Evolutionary conservation across 2,888 invertebrate genomes (phyloP).

Genomic region (Melanargia galathea): DNA sequence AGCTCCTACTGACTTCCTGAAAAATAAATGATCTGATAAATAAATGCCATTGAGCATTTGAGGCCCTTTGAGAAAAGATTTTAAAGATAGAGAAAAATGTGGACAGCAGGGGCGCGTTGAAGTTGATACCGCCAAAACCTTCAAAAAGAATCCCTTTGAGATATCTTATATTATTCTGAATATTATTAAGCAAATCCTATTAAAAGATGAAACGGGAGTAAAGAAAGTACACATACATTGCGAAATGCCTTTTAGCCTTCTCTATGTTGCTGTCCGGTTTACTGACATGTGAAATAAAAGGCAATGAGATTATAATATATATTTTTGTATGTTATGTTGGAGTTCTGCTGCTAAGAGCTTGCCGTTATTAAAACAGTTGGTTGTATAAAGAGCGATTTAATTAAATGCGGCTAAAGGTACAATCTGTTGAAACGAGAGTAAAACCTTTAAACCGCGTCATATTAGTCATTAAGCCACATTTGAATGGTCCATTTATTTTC

Average conservation of each 20-base stretch:
- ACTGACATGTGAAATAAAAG: constrained; percentile 2
- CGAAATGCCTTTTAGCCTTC: constrained; percentile 21
- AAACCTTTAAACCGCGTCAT: constrained; percentile 26
- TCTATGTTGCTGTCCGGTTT: constrained; percentile 11
- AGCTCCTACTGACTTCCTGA: constrained; percentile 57
- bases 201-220: constrained; percentile 30
- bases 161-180: constrained; percentile 49
- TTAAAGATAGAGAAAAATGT: constrained; percentile 67
- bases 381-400: neutral
- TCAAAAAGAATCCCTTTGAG: constrained; percentile 63
- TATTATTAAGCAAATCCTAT: constrained; percentile 28
- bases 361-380: neutral
- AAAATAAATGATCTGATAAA: constrained; percentile 68
- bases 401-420: constrained; percentile 9
- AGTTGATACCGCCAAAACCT: constrained; percentile 59
- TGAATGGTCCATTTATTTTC: constrained; percentile 34
- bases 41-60: constrained; percentile 68
- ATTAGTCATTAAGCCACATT: constrained; percentile 26
- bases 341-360: neutral
- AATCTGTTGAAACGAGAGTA: constrained; percentile 15
- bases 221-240: constrained; percentile 21
- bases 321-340: neutral
- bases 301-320: neutral
- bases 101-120: constrained; percentile 52
- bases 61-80: constrained; percentile 70